phyloP scores from a whole-genome alignment of 2,888 invertebrate species.

The Diplolepis rosae region DNA sequence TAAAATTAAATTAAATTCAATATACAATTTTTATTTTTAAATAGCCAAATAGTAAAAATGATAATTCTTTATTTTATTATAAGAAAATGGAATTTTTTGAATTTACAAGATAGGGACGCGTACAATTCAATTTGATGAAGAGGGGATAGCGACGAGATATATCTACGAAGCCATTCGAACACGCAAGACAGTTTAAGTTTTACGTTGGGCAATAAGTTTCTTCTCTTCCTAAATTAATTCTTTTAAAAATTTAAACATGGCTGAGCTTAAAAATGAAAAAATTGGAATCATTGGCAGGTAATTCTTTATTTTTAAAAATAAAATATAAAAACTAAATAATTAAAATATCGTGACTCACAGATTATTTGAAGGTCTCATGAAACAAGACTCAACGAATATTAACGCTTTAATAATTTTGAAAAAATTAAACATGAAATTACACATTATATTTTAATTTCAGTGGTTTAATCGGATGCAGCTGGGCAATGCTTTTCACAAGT shows the following conservation, averaged over 20 bases:
- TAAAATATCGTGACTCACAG: too few relatives aligned
- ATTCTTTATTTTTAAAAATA: slow-evolving; percentile 21
- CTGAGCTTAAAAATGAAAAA: slow-evolving; percentile 77
- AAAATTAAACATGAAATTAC: too few relatives aligned
- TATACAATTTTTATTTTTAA: too few relatives aligned
- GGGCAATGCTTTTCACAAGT: slow-evolving; percentile 97
- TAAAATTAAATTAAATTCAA: too few relatives aligned
- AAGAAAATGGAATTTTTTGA: too few relatives aligned
- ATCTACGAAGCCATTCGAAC: not conserved
- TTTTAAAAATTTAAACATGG: slow-evolving; percentile 50
- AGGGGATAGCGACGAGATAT: slow-evolving; percentile 9
- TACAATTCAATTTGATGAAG: not conserved
- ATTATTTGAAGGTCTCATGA: not conserved
- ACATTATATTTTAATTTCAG: slow-evolving; percentile 75
- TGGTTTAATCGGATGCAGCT: slow-evolving; percentile 95
- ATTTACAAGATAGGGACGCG: too few relatives aligned
- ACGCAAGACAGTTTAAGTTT: not conserved
- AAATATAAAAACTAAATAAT: not conserved
- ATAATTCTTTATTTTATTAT: too few relatives aligned
- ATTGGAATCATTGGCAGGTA: slow-evolving; percentile 87
- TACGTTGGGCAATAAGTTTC: not conserved
- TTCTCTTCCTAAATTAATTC: not conserved
- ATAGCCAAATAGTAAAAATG: too few relatives aligned
- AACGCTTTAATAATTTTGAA: too few relatives aligned
- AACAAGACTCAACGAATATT: not conserved